Percentiles rank a stretch among this genome's conserved stretches.
phyloP scores from a whole-genome alignment of 2,113 vertebrate genomes.

The Lepus americanus region DNA sequence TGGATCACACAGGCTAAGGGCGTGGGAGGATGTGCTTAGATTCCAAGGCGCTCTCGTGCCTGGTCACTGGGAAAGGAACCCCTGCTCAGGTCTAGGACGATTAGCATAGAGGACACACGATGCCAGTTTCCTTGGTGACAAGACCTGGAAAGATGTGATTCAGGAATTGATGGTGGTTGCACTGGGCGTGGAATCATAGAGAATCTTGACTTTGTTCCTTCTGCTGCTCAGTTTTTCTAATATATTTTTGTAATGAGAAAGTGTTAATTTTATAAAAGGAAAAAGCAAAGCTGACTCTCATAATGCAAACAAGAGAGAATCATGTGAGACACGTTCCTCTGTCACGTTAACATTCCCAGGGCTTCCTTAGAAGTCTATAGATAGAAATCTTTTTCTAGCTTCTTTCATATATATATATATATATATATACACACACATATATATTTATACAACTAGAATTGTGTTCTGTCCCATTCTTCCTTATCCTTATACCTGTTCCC shows the following conservation, averaged over 20 bases:
- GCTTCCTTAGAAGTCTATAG: not conserved
- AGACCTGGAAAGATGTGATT: not conserved
- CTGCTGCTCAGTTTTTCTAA: not conserved
- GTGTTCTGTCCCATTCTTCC: not conserved
- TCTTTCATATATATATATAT: not conserved
- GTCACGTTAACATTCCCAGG: not conserved
- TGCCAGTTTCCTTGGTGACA: not conserved
- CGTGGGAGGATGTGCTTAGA: not conserved
- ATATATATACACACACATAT: not conserved
- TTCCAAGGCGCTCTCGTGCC: not conserved
- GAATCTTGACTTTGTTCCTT: not conserved
- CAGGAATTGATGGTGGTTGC: not conserved
- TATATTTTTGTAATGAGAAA: not conserved
- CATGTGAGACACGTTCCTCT: not conserved
- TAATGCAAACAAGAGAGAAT: not conserved
- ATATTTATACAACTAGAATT: not conserved
- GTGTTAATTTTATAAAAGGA: not conserved
- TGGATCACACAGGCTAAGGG: not conserved
- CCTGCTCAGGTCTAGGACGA: not conserved
- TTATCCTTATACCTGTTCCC: not conserved
- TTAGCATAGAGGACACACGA: rapidly evolving
- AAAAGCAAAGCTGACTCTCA: not conserved
- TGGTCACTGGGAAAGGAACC: not conserved
- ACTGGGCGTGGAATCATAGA: not conserved
- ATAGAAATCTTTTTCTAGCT: not conserved